Conservation (phyloP, 2,797 vertebrate species). For the Acanthis flammea region DNA sequence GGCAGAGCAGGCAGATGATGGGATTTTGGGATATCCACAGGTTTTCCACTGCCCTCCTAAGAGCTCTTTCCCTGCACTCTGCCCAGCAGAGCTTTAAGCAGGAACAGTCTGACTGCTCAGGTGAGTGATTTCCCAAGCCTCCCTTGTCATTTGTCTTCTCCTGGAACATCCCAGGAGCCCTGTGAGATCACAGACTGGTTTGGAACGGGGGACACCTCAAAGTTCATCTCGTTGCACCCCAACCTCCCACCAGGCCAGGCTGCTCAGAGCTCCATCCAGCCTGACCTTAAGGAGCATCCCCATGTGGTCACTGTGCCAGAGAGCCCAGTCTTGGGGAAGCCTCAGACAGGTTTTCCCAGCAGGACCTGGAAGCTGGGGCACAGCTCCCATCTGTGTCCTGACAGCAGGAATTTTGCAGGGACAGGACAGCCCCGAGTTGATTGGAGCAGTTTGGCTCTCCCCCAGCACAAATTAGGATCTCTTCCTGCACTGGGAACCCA, state of each 20-base stretch:
- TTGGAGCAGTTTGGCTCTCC: neutral
- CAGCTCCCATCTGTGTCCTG: neutral
- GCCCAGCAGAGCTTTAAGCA: neutral
- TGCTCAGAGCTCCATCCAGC: neutral
- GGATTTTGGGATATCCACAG: neutral
- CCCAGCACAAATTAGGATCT: too few relatives aligned
- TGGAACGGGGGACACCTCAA: neutral
- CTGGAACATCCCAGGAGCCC: neutral
- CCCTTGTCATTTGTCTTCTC: neutral
- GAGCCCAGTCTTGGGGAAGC: neutral
- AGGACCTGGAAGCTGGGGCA: neutral
- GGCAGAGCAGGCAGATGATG: neutral
- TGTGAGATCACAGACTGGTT: neutral
- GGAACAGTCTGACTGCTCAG: neutral
- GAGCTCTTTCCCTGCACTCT: neutral
- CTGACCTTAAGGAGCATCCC: neutral
- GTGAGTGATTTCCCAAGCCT: accelerated
- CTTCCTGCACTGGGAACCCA: neutral
- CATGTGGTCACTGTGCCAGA: accelerated
- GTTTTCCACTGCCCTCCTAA: neutral
- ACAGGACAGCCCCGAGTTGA: neutral
- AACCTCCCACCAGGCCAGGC: neutral
- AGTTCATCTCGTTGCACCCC: neutral
- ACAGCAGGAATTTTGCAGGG: neutral
- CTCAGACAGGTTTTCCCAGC: neutral